Percentiles rank a stretch among this genome's conserved stretches.
These are phyloP conservation scores for Rhinatrema bivittatum DNA, from an alignment of 2,797 vertebrate species.

Conservation along the genomic window DNA sequence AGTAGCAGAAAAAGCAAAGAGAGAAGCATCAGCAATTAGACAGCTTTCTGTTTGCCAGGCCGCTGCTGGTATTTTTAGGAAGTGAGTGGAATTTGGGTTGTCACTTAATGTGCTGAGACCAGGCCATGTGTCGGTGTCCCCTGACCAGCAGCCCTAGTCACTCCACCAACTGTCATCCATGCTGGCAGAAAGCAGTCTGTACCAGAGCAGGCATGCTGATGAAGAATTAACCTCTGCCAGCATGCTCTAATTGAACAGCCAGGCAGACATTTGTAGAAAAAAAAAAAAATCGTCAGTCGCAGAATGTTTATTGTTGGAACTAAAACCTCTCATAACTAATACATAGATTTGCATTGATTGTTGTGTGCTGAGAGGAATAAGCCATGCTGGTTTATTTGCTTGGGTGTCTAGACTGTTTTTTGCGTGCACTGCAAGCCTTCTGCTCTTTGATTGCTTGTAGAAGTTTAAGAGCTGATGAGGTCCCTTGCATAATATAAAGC, in stretches of 20 bases:
- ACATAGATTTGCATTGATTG: constrained; percentile 41
- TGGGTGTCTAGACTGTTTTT: neutral
- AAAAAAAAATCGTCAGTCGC: constrained; percentile 46
- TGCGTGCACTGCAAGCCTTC: neutral
- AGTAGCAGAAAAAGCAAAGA: constrained; percentile 11
- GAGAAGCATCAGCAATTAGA: neutral
- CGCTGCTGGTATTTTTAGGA: constrained; percentile 34
- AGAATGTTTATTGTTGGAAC: constrained; percentile 41
- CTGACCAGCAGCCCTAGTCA: constrained; percentile 4
- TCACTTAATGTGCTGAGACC: constrained; percentile 6
- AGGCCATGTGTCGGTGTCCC: constrained; percentile 16
- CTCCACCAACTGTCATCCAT: constrained; percentile 22
- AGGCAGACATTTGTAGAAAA: constrained; percentile 37
- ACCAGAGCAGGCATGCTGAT: constrained; percentile 1
- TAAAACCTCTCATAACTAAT: constrained; percentile 34
- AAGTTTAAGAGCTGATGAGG: neutral
- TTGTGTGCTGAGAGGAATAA: constrained; percentile 16
- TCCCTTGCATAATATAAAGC: neutral
- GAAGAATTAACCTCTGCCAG: constrained; percentile 30
- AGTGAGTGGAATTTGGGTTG: constrained; percentile 25
- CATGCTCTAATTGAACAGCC: constrained; percentile 32
- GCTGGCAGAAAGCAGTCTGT: constrained; percentile 5
- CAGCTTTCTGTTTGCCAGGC: constrained; percentile 10
- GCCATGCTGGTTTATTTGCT: neutral
- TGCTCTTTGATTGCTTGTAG: constrained; percentile 7